A percentile compares a stretch with the other conserved stretches of the same genome.
Evolutionary conservation across 1,140 invertebrate genomes (phyloP).

Genomic region (Monochamus saltuarius): DNA sequence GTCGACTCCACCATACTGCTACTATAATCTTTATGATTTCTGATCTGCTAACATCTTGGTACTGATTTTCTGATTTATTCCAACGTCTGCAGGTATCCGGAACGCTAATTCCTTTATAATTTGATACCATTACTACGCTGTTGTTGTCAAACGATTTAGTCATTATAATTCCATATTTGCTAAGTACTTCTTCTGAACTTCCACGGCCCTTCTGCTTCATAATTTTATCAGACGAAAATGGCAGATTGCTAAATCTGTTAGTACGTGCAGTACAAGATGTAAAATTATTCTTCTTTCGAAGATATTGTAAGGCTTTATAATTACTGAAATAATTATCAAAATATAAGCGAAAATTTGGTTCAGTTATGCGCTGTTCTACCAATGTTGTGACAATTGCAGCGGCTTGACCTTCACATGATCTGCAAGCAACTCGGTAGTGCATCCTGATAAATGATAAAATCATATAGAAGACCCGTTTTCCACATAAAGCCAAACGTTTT

Average conservation of each 20-base stretch:
- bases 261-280: background rate
- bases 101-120: background rate
- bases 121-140: too few species aligned
- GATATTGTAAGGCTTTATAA: background rate
- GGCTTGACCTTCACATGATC: background rate
- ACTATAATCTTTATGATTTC: background rate
- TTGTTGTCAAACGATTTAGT: conserved; percentile 1
- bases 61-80: background rate
- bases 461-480: background rate
- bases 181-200: background rate
- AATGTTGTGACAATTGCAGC: too few species aligned
- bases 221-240: background rate
- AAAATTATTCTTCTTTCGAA: background rate
- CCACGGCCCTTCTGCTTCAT: background rate
- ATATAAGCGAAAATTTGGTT: background rate
- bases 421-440: background rate
- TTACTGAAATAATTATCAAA: background rate
- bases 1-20: too few species aligned
- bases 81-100: background rate
- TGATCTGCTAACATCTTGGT: background rate
- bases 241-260: background rate
- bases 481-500: background rate
- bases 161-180: background rate
- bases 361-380: too few species aligned
- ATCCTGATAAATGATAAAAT: background rate